Evolutionary conservation across 2,888 invertebrate genomes (phyloP).

Genomic region (Pseudoips prasinana): DNA sequence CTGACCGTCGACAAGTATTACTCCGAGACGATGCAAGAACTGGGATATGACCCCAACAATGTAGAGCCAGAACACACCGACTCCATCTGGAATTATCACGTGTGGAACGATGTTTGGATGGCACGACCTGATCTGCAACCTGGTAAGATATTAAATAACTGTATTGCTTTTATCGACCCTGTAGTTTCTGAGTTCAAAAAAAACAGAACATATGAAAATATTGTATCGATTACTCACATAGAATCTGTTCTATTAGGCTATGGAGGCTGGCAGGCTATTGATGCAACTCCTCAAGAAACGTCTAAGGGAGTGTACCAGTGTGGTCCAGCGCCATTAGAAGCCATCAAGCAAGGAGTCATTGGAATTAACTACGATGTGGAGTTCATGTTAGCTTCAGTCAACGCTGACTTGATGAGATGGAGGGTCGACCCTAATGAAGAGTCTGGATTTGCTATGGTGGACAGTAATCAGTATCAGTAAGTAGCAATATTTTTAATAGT

Average conservation of each 20-base stretch:
- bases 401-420: slow-evolving; percentile 92
- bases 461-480: slow-evolving; percentile 88
- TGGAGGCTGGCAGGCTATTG: slow-evolving; percentile 95
- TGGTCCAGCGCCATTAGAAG: slow-evolving; percentile 90
- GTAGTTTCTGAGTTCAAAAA: too few species aligned
- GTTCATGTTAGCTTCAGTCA: slow-evolving; percentile 91
- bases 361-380: slow-evolving; percentile 88
- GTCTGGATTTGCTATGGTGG: slow-evolving; percentile 85
- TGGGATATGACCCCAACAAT: slow-evolving; percentile 86
- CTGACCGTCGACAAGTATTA: slow-evolving; percentile 91
- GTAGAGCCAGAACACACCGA: slow-evolving; percentile 82
- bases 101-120: slow-evolving; percentile 96
- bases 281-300: slow-evolving; percentile 92
- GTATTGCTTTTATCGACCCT: background rate
- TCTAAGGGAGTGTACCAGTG: slow-evolving; percentile 88
- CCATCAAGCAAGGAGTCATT: slow-evolving; percentile 88
- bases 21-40: slow-evolving; percentile 83
- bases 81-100: slow-evolving; percentile 94
- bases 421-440: slow-evolving; percentile 84
- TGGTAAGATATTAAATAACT: slow-evolving; percentile 59
- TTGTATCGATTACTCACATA: too few species aligned
- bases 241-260: slow-evolving; percentile 76
- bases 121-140: slow-evolving; percentile 88
- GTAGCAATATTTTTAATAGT: slow-evolving; percentile 32
- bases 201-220: too few species aligned